Evolutionary conservation across 2,113 vertebrate species (phyloP), one percentile per base, ranked within the genome.

Genomic region (Bubalus kerabau): DNA sequence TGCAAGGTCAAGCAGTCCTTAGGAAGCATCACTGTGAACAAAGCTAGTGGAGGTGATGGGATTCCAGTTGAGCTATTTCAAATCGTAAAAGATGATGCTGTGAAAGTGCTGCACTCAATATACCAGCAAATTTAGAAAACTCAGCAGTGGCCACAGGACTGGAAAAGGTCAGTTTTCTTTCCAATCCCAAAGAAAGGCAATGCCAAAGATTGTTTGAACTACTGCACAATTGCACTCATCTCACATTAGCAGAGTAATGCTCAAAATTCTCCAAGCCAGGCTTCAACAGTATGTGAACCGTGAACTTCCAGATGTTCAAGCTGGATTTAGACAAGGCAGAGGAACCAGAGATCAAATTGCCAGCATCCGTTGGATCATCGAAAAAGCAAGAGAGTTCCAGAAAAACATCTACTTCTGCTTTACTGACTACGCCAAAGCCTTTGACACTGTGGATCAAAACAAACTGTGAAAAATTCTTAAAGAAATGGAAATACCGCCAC

Each of bases 211-310:
- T 64, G 62, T 4, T 64, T 30, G n/a, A n/a, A 64, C 15, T 64
- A 64, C 30, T 17, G 62, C 62, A 64, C 16, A n/a, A 17, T 64
- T 64, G 62, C 30, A n/a, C 30, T 64, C 30, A 64, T 64, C 30
- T 64, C 62, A 64, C 30, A 17, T 64, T n/a, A 64, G 62, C 62
- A 64, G 7, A 64, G 62, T 64, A 64, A 64, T 64, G 62, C 62
- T 64, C 62, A 64, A 64, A 64, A 64, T 64, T 64, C 62, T 64
- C 62, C 30, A 64, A 64, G 30, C 15, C 60, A 64, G 30, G 30
- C 30, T 64, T 64, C 62, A n/a, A n/a, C 1, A 64, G 30, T 64
- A n/a, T 0, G 0, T 64, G 62, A 64, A 64, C 30, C 1, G 0
- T 64, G 62, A 64, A 64, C 7, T 64, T 64, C 62, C 62, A 64